These are phyloP conservation scores for Syrista parreyssii DNA, from an alignment of 2,888 invertebrate genomes.

Conservation along the genomic window DNA sequence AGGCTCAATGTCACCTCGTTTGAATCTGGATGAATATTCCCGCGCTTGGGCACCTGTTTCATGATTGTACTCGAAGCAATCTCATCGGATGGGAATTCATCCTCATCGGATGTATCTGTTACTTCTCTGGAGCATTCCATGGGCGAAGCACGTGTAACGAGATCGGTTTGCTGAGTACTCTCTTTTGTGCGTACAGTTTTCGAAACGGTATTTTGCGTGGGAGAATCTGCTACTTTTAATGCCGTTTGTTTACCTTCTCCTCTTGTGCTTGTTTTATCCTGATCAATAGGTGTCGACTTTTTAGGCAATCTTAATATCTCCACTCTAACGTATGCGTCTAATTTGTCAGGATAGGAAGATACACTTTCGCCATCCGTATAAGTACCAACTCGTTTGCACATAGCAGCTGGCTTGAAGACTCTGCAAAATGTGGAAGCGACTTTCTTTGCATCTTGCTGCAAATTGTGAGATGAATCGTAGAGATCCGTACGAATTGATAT, in stretches of 20 bases:
- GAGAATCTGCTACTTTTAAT: not conserved
- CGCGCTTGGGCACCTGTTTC: not conserved
- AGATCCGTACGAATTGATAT: constrained; percentile 60
- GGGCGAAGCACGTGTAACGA: not conserved
- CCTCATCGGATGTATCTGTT: not conserved
- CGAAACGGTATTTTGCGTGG: not conserved
- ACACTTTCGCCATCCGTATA: constrained; percentile 12
- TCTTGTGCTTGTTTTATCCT: not conserved
- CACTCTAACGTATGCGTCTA: not conserved
- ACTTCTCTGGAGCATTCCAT: not conserved
- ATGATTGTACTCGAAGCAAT: not conserved
- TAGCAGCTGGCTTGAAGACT: constrained; percentile 31
- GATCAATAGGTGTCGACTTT: not conserved
- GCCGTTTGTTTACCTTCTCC: not conserved
- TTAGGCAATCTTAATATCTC: not conserved
- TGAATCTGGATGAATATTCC: not conserved
- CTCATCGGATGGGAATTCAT: not conserved
- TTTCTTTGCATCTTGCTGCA: constrained; percentile 46
- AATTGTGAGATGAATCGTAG: constrained; percentile 53
- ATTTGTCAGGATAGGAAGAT: constrained; percentile 3
- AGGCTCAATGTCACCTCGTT: not conserved
- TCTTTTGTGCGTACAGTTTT: not conserved
- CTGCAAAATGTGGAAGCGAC: constrained; percentile 30
- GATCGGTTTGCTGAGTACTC: not conserved
- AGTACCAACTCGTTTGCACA: constrained; percentile 8